Conservation (phyloP, 2,888 invertebrate species). For the Axea sp. region DNA sequence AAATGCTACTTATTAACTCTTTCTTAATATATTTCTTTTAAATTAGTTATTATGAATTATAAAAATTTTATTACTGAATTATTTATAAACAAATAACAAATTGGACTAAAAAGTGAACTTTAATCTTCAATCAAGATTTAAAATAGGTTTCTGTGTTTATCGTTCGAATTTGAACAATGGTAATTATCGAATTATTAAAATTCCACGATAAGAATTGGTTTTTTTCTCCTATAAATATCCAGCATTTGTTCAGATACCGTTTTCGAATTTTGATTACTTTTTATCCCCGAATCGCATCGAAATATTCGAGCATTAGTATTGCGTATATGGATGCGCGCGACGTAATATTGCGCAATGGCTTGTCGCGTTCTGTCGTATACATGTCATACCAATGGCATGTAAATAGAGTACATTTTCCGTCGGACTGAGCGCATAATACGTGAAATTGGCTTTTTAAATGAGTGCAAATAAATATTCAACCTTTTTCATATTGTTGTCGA, state of each 20-base stretch:
- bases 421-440: constrained; percentile 36
- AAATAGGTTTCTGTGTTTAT: too few species aligned
- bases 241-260: constrained; percentile 36
- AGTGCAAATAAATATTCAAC: constrained; percentile 47
- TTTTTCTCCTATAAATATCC: constrained; percentile 20
- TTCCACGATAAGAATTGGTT: constrained; percentile 3
- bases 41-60: too few species aligned
- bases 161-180: too few species aligned
- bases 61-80: too few species aligned
- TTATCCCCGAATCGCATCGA: constrained; percentile 49
- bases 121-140: too few species aligned
- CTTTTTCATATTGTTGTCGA: constrained; percentile 18
- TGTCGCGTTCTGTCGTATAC: constrained; percentile 36
- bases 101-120: not conserved
- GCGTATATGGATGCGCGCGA: constrained; percentile 42
- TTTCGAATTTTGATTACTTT: constrained; percentile 46
- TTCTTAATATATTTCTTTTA: too few species aligned
- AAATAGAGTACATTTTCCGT: constrained; percentile 53
- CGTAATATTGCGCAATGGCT: constrained; percentile 53
- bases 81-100: too few species aligned
- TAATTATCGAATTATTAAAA: constrained; percentile 4
- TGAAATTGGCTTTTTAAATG: constrained; percentile 45
- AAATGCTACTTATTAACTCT: too few species aligned
- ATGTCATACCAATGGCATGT: constrained; percentile 49
- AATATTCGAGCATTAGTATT: constrained; percentile 54